Base-by-base conservation (phyloP, 2,113 vertebrate species). In the Sarotherodon lohbergeri region DNA sequence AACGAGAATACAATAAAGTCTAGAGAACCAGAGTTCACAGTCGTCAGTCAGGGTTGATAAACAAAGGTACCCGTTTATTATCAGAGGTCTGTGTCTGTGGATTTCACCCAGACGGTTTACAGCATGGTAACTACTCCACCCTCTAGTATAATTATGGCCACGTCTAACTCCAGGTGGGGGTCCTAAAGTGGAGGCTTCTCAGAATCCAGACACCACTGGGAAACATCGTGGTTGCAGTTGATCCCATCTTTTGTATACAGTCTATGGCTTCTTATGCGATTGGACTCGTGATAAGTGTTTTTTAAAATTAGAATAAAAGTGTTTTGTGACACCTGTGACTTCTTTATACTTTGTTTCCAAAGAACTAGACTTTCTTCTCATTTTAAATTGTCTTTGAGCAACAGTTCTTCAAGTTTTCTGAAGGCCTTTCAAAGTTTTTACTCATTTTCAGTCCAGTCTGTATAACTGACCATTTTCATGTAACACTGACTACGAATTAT, bases 171-270 rank as follows among this genome's bases (percentile, higher is more conserved):
- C 61, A 13, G 34, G 34, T 68, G 34, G 34, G 61, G 6, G 6
- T 39, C 10, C 11, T 39, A 68, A 68, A 68, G 17, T 41, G 27
- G 7, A 32, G 27, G 57, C 29, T 29, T 61, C 27, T 29, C 14
- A 32, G 57, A 32, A 29, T 16, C 7, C 56, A 34, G 59, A 6
- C 16, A 34, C 32, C 9, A 34, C 57, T 2, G 59, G 9, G 9
- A 32, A 63, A 19, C 16, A 19, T 63, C 9, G 0, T 0, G 4
- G 17, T 39, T 34, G 1, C 10, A 32, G 27, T 59, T 59, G 7
- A 29, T 9, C 27, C 12, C 3, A 3, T 32, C 27, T 61, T 39
- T 39, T 68, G 39, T 5, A 13, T 66, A 66, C 61, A 66, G 61
- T 66, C 19, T 39, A n/a, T 39, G 4, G 19, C 19, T 68, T 68